These are phyloP conservation scores for Ecdyonurus torrentis DNA, from an alignment of 2,888 invertebrate species.

Conservation along the genomic window DNA sequence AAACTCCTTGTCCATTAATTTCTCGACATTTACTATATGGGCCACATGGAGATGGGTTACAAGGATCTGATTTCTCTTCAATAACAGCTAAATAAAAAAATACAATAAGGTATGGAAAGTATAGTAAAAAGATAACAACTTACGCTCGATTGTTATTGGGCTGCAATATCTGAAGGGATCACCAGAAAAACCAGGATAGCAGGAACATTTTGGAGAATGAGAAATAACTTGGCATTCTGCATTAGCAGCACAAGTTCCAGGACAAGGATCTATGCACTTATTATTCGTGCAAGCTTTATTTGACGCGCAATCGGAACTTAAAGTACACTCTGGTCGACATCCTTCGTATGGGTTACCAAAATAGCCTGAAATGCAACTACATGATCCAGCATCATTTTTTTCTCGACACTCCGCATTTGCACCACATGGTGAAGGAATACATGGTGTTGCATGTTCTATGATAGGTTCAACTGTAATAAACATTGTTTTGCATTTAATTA, in stretches of 20 bases:
- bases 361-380: conserved; percentile 44
- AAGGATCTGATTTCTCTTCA: conserved; percentile 29
- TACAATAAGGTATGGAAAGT: not conserved
- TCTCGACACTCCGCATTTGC: conserved; percentile 26
- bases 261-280: conserved; percentile 51
- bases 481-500: too few relatives aligned
- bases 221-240: conserved; percentile 46
- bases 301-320: conserved; percentile 47
- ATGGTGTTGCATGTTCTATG: conserved; percentile 35
- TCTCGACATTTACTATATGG: conserved; percentile 47
- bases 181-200: conserved; percentile 43
- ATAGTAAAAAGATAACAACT: conserved; percentile 24
- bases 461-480: conserved; percentile 12
- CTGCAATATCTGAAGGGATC: conserved; percentile 17
- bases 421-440: conserved; percentile 56
- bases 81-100: conserved; percentile 8
- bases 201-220: conserved; percentile 41
- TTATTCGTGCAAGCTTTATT: conserved; percentile 43
- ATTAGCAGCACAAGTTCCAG: conserved; percentile 49
- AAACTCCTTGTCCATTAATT: conserved; percentile 42
- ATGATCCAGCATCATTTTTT: conserved; percentile 30
- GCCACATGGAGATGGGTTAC: conserved; percentile 42
- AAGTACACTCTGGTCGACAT: conserved; percentile 56
- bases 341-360: conserved; percentile 63
- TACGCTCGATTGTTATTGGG: conserved; percentile 22